Base-by-base conservation (phyloP, 2,888 invertebrate genomes). In the Cantharis flavilabris region DNA sequence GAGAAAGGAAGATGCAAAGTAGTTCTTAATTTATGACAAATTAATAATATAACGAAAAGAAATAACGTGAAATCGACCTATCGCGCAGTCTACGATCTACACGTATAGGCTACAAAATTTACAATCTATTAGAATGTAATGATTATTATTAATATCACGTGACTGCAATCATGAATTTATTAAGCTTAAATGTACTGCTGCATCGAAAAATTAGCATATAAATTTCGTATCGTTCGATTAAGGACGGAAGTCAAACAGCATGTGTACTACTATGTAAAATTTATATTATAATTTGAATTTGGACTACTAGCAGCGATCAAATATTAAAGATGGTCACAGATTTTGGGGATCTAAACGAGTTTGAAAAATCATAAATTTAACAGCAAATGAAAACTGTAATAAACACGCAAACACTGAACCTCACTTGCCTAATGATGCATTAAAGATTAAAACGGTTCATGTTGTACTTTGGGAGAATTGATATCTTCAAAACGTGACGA, bases 61-160 rank as follows among this genome's bases (percentile, higher is more conserved):
- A n/a, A n/a, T n/a, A n/a, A n/a, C n/a, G n/a, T n/a, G n/a, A n/a
- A n/a, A n/a, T 65, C 23, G 23, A 23, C 3, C 20, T 3, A 20
- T 16, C 16, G 16, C 16, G 1, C 20, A 3, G 20, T 20, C 0
- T 7, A 10, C 9, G 20, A 33, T 62, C 63, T 65, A 63, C 73
- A 73, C 62, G 74, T 74, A 71, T 71, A 63, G 14, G 74, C 64
- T 64, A 77, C 69, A 30, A 65, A 69, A 74, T 77, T 69, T 64
- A 70, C 69, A 77, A 77, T 77, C 69, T 71, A 77, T 77, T 74
- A 69, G 71, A 71, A 71, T 62, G 18, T 77, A 71, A 77, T 71
- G 74, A 72, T 77, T 77, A 77, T 74, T 74, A 77, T 77, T 77
- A 74, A 30, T 49, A 63, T 77, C 77, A 77, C 77, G 77, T 72